These are phyloP conservation scores for Saxicola maurus DNA, from an alignment of 2,797 vertebrate species.

Conservation along the genomic window DNA sequence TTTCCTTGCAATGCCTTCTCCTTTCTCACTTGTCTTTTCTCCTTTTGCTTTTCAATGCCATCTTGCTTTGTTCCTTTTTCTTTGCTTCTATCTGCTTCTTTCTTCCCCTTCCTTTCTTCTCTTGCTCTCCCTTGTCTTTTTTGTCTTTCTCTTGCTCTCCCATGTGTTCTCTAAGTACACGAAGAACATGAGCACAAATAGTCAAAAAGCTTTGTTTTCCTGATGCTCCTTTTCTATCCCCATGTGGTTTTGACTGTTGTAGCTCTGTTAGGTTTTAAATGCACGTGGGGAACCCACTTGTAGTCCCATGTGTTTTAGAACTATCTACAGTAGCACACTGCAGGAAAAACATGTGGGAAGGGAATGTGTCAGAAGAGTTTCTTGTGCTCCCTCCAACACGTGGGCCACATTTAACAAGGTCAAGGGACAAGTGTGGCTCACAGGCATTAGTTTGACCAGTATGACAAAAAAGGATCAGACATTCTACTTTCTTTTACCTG, in stretches of 20 bases:
- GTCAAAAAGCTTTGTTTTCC: neutral
- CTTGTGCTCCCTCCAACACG: slow-evolving; percentile 55
- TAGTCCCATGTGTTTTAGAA: slow-evolving; percentile 46
- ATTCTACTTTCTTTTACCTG: slow-evolving; percentile 40
- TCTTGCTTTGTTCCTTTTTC: slow-evolving; percentile 32
- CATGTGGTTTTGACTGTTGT: slow-evolving; percentile 1
- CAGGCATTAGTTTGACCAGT: slow-evolving; percentile 45
- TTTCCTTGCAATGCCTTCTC: neutral
- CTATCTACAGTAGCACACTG: slow-evolving; percentile 48
- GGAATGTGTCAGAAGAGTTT: slow-evolving; percentile 52
- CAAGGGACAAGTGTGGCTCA: slow-evolving; percentile 67
- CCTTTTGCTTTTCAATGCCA: slow-evolving; percentile 1
- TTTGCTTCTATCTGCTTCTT: slow-evolving; percentile 16
- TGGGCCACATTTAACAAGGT: slow-evolving; percentile 64
- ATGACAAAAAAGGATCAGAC: slow-evolving; percentile 23
- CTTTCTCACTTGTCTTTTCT: slow-evolving; percentile 2
- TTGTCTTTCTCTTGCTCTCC: neutral
- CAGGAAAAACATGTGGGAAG: slow-evolving; percentile 60
- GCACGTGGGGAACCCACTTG: slow-evolving; percentile 41
- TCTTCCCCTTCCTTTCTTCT: slow-evolving; percentile 32
- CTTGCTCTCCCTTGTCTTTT: slow-evolving; percentile 5
- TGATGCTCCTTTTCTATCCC: slow-evolving; percentile 3
- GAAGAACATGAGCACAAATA: neutral
- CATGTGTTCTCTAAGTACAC: neutral
- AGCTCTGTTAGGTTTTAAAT: slow-evolving; percentile 42